Evolutionary conservation across 2,113 vertebrate genomes (phyloP).

Genomic region (Eira barbara): DNA sequence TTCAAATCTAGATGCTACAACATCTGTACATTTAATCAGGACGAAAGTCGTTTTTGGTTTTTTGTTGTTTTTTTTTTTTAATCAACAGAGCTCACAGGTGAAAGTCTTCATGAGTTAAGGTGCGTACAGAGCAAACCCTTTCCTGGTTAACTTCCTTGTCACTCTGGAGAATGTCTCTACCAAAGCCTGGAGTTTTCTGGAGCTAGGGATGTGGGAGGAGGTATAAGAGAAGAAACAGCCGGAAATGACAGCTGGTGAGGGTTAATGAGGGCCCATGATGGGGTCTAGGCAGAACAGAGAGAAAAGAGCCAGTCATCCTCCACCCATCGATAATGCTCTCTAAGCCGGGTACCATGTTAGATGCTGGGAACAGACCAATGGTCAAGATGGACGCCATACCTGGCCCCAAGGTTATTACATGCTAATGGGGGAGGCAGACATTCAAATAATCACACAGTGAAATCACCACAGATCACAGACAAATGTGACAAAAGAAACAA

Average conservation of each 20-base stretch:
- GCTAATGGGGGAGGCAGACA: not conserved
- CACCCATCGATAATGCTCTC: not conserved
- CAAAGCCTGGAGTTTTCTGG: not conserved
- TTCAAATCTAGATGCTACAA: not conserved
- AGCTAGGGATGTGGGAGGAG: not conserved
- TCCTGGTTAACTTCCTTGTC: not conserved
- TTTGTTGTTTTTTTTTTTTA: not conserved
- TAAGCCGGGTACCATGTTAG: not conserved
- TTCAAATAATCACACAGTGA: not conserved
- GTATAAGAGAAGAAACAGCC: not conserved
- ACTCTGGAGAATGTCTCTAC: not conserved
- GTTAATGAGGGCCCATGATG: not conserved
- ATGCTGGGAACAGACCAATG: not conserved
- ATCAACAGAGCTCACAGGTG: not conserved
- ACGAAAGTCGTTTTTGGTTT: not conserved
- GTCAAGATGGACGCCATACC: not conserved
- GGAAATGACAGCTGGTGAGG: not conserved
- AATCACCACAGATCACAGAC: not conserved
- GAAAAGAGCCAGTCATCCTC: not conserved
- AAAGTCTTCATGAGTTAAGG: not conserved
- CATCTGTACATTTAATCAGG: not conserved
- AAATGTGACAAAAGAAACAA: not conserved
- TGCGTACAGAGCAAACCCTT: not conserved
- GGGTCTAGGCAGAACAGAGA: not conserved
- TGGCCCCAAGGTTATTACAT: not conserved